Conservation (phyloP, 2,797 vertebrate genomes). For the Tangara arthus region DNA sequence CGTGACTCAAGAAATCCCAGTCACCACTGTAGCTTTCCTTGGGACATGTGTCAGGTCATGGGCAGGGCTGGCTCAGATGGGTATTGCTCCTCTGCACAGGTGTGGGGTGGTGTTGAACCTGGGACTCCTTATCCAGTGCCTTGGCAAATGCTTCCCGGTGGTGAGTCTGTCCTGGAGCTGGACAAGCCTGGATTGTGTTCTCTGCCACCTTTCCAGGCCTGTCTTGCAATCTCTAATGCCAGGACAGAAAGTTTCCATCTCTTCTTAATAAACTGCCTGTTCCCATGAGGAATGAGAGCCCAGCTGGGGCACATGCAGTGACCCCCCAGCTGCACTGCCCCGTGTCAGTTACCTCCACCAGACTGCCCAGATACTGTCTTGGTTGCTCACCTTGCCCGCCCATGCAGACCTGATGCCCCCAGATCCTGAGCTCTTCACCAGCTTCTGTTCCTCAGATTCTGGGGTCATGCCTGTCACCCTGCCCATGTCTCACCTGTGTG, state of each 20-base stretch:
- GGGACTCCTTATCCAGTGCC: background rate
- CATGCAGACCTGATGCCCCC: background rate
- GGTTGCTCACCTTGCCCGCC: background rate
- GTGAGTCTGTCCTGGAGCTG: background rate
- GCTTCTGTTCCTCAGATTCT: background rate
- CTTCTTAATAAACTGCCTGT: background rate
- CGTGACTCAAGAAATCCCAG: background rate
- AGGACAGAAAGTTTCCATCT: background rate
- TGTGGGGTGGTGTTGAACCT: background rate
- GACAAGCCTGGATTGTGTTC: background rate
- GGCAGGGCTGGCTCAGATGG: background rate
- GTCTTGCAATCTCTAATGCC: background rate
- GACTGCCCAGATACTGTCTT: background rate
- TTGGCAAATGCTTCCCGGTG: fast-evolving
- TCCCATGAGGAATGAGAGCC: background rate
- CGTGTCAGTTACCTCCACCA: background rate
- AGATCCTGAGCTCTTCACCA: background rate
- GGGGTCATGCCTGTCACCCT: background rate
- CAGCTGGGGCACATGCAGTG: background rate
- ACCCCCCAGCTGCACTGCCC: background rate
- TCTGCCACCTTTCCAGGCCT: background rate
- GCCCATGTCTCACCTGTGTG: fast-evolving
- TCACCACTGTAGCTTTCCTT: background rate
- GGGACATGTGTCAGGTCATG: background rate
- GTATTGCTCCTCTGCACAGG: fast-evolving